Base-by-base conservation (phyloP, 1,140 invertebrate species). In the Maniola jurtina region DNA sequence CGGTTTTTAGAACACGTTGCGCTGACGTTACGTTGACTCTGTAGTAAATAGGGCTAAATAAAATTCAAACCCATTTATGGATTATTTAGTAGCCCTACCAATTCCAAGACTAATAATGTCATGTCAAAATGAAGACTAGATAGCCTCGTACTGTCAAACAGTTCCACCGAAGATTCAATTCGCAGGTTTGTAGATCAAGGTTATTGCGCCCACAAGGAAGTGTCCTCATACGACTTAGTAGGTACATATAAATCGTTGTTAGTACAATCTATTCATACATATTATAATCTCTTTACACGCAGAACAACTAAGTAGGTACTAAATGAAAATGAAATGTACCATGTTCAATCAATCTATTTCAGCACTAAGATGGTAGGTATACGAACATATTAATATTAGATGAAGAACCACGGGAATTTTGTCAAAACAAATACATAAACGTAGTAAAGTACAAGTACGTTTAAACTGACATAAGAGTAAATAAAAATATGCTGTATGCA, bases 161-260 rank as follows among this genome's bases (percentile, higher is more conserved):
- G 40, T 48, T 58, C 9, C 54, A 64, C 34, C 25, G 57, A 59
- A 52, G 35, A 48, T 25, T 33, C 57, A 56, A 65, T 52, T 60
- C 50, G 40, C 16, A 60, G 55, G 66, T 74, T 72, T 71, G 59
- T 72, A 67, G 74, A 78, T 81, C 78, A 84, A 82, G 82, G 82
- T 40, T 52, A 66, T 34, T 61, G 47, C 59, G 65, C 64, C 70
- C 52, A 74, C 58, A 72, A 81, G 80, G 80, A 84, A 80, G 61
- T 67, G 68, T 62, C 72, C 74, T 81, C 25, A 25, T 45, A 45
- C 42, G 9, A 45, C 42, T 13, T 45, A n/a, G 42, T 69, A 40
- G 64, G 16, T 56, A 45, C 54, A 68, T 40, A 42, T 62, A 64
- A 25, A 35, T 52, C 62, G 34, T 36, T 59, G 36, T 66, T 40